phyloP scores from a whole-genome alignment of 2,113 vertebrate species.

The Cricetomys ansorgei region DNA sequence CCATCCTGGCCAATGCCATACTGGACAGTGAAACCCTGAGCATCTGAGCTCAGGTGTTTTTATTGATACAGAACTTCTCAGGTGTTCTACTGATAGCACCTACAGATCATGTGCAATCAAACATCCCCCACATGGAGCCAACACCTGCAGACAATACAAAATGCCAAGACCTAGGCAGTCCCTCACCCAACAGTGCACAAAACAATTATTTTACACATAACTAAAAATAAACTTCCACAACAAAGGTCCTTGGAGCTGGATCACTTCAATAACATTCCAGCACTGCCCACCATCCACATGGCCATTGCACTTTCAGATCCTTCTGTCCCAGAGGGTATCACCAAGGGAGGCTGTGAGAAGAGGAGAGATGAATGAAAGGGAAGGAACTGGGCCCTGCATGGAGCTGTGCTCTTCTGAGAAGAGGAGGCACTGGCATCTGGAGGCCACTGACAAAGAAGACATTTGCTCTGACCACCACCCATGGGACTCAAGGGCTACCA shows the following conservation, averaged over 20 bases:
- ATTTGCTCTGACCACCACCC: background rate
- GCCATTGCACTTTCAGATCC: background rate
- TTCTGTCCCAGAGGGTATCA: background rate
- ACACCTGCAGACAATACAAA: no score
- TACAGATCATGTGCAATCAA: no score
- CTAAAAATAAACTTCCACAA: no score
- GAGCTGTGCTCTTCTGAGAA: background rate
- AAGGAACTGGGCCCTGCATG: background rate
- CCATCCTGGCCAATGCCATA: no score
- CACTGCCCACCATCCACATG: background rate
- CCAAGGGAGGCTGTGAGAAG: background rate
- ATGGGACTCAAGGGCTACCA: background rate
- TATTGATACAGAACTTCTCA: no score
- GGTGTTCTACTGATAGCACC: no score
- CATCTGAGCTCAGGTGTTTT: no score
- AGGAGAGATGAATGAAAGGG: background rate
- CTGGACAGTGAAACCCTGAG: no score
- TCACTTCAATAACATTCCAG: fast-evolving
- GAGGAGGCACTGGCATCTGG: background rate
- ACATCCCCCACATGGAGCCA: no score
- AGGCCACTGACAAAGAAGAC: background rate
- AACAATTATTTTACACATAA: no score
- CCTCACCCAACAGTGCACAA: no score
- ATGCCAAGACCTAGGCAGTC: no score
- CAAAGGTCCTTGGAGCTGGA: fast-evolving